Evolutionary conservation across 2,888 invertebrate genomes (phyloP), one percentile per base, ranked within the genome.

Genomic region (Trichopoda pennipes): DNA sequence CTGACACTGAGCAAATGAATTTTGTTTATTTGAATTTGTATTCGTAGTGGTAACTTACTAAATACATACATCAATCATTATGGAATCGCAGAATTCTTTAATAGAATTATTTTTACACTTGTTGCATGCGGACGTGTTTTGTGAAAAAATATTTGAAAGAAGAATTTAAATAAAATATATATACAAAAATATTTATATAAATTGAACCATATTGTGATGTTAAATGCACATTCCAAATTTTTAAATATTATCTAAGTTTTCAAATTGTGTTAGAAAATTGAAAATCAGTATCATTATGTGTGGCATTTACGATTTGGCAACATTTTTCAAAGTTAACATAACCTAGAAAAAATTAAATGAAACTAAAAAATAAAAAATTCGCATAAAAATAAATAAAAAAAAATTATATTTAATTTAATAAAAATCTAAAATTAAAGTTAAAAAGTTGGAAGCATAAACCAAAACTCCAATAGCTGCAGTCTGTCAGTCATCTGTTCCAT

Each of bases 81-180:
- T 53, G 28, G 16, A 70, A 70, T 42, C 0, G 28, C 42, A 19
- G 35, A 64, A 42, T 76, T 53, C 64, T 72, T 72, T 66, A 75
- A 80, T 86, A 89, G 88, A 89, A 84, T 64, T 85, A 81, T 49
- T 83, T 84, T 84, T 87, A 85, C 89, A 89, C 89, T 89, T 90
- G 89, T 89, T 90, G 89, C 89, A 88, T 88, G 61, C 84, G 76
- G 85, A 75, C 84, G 86, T 69, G 56, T 68, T 66, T 51, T 17
- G 14, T 66, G 58, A 80, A 63, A 6, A 23, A 42, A 35, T 78
- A 21, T 21, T 47, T 28, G 0, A 23, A 32, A 14, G 21, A 44
- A 12, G 4, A 69, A 42, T 32, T 38, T 17, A 12, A 9, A 55
- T 19, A 38, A 49, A 17, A 58, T 55, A n/a, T 4, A 28, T 42